A percentile compares a stretch with the other conserved stretches of the same genome.
Evolutionary conservation across 23 tunicate species (phyloP).

Genomic region (Trididemnum miniatum): DNA sequence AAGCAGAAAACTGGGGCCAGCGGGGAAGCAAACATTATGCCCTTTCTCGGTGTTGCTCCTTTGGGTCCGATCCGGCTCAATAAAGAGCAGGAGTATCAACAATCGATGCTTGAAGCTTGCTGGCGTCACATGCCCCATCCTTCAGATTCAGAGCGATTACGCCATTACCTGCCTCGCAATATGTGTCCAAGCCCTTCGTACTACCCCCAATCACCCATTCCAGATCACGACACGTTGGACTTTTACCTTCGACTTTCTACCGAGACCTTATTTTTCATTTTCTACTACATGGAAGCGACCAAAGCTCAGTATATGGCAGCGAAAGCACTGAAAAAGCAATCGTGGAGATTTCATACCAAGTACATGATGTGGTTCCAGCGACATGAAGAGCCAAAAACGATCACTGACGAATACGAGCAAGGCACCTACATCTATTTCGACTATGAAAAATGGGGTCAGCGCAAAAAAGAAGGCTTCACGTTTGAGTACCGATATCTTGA

Average conservation of each 20-base stretch:
- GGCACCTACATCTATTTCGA: conserved; percentile 99
- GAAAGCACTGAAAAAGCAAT: conserved; percentile 94
- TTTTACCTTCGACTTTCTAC: conserved; percentile 92
- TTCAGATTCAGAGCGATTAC: conserved; percentile 89
- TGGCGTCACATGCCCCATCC: conserved; percentile 99
- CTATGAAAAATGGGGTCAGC: conserved; percentile 99
- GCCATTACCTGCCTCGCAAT: conserved; percentile 92
- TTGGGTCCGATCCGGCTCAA: conserved; percentile 65
- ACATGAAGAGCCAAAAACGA: conserved; percentile 98
- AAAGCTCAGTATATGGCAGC: conserved; percentile 99
- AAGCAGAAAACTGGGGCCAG: conserved; percentile 3
- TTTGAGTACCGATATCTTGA: conserved; percentile 98
- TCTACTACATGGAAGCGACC: conserved; percentile 99
- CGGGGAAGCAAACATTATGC: conserved; percentile 81
- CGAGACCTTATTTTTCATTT: conserved; percentile 95
- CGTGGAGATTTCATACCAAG: conserved; percentile 99
- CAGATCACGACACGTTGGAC: conserved; percentile 89
- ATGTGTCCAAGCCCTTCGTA: conserved; percentile 87
- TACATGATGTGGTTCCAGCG: conserved; percentile 99
- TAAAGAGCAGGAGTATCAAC: conserved; percentile 73
- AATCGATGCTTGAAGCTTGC: conserved; percentile 76
- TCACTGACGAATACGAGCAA: conserved; percentile 98
- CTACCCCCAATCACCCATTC: conserved; percentile 79
- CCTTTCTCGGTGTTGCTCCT: conserved; percentile 86
- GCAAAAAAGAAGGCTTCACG: conserved; percentile 98